Conservation (phyloP, 1,140 invertebrate genomes). For the Plodia interpunctella region DNA sequence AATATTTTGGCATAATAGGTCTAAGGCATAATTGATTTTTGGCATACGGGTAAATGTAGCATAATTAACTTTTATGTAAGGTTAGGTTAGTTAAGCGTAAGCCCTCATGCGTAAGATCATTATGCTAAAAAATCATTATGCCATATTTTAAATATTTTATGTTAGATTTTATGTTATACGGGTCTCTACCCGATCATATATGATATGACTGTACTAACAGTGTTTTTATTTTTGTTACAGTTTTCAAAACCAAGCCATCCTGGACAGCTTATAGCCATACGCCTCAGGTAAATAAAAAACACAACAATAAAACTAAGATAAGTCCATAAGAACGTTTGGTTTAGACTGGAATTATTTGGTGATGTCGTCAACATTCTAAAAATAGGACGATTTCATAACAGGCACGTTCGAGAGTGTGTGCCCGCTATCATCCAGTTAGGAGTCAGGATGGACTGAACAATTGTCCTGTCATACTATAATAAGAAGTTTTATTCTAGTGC, state of each 20-base stretch:
- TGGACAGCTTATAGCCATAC: constrained; percentile 27
- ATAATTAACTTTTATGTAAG: not conserved
- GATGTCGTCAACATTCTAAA: constrained; percentile 59
- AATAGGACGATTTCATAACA: constrained; percentile 49
- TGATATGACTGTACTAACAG: not conserved
- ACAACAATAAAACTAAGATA: constrained; percentile 13
- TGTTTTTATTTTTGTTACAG: constrained; percentile 23
- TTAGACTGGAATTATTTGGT: constrained; percentile 52
- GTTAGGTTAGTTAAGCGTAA: too few species aligned
- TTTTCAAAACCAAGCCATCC: constrained; percentile 19
- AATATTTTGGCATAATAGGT: too few species aligned
- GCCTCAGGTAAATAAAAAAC: constrained; percentile 19
- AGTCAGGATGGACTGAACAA: constrained; percentile 35
- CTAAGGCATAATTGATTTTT: too few species aligned
- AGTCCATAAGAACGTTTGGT: not conserved
- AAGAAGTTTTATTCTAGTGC: constrained; percentile 20
- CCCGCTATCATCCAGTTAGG: constrained; percentile 46
- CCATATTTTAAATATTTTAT: too few species aligned
- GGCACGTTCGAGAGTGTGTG: constrained; percentile 35
- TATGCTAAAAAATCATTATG: too few species aligned
- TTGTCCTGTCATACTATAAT: constrained; percentile 28
- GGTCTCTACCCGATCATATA: too few species aligned
- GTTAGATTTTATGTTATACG: too few species aligned
- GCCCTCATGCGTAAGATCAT: too few species aligned
- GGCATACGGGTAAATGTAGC: too few species aligned